These are phyloP conservation scores for Hypomecis punctinalis DNA, from an alignment of 2,888 invertebrate genomes.

Conservation along the genomic window DNA sequence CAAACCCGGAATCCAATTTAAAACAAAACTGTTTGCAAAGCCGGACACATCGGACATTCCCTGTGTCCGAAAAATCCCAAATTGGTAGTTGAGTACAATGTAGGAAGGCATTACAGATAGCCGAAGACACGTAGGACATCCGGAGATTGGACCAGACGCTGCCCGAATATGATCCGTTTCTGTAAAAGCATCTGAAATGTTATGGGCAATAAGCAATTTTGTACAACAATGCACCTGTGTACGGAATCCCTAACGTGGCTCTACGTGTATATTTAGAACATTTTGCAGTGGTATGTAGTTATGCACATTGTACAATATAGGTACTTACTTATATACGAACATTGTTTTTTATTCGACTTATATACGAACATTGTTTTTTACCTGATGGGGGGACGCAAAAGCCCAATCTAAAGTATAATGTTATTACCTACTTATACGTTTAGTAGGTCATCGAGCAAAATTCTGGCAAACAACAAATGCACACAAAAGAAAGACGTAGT, in stretches of 20 bases:
- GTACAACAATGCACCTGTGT: slow-evolving; percentile 6
- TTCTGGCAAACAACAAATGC: no score
- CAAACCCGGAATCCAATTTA: slow-evolving; percentile 20
- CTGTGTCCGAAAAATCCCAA: slow-evolving; percentile 8
- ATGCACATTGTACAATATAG: no score
- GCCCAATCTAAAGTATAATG: no score
- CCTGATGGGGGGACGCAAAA: no score
- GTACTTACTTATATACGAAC: no score
- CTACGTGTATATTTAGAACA: not conserved
- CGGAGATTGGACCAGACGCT: slow-evolving; percentile 3
- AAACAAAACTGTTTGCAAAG: slow-evolving; percentile 27
- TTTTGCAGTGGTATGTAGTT: no score
- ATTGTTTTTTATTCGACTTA: no score
- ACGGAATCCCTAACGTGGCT: not conserved
- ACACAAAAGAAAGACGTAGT: no score
- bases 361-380: no score
- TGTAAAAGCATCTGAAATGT: not conserved
- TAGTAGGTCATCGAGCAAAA: no score
- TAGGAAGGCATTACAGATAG: slow-evolving; percentile 5
- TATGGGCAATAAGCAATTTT: slow-evolving; percentile 10
- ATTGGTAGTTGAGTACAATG: slow-evolving; percentile 8
- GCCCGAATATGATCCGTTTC: not conserved
- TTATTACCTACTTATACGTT: no score
- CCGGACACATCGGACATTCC: slow-evolving; percentile 19
- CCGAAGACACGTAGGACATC: slow-evolving; percentile 4